Percentiles rank a stretch among this genome's conserved stretches.
phyloP scores from a whole-genome alignment of 2,797 vertebrate genomes.

The Thaleichthys pacificus region DNA sequence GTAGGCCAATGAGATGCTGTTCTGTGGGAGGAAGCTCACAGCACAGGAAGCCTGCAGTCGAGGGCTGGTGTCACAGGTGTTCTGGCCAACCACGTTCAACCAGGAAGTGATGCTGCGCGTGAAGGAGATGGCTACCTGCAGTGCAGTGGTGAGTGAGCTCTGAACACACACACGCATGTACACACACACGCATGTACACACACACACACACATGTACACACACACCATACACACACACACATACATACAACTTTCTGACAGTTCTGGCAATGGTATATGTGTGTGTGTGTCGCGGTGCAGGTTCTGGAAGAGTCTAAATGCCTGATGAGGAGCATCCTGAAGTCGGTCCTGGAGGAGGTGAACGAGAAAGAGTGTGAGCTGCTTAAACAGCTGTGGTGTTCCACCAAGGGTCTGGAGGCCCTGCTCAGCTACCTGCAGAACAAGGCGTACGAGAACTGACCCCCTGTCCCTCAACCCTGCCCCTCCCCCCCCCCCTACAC shows the following conservation, averaged over 20 bases:
- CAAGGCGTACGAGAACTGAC: conserved; percentile 83
- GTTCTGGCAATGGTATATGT: neutral
- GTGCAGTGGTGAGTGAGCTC: conserved; percentile 84
- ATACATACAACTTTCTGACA: no score
- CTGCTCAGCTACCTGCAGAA: conserved; percentile 94
- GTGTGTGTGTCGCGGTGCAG: conserved; percentile 66
- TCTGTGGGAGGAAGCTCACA: conserved; percentile 94
- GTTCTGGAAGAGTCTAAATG: conserved; percentile 96
- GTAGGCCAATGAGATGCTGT: conserved; percentile 98
- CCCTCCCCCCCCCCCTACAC: neutral
- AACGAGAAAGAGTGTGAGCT: conserved; percentile 96
- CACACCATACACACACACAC: no score
- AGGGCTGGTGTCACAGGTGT: conserved; percentile 95
- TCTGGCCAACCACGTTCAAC: conserved; percentile 97
- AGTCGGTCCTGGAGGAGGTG: conserved; percentile 89
- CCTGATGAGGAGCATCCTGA: conserved; percentile 88
- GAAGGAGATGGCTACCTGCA: conserved; percentile 97
- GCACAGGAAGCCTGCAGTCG: conserved; percentile 96
- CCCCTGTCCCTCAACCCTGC: neutral
- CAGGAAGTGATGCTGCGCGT: conserved; percentile 98
- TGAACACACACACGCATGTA: neutral
- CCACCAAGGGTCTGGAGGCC: conserved; percentile 94
- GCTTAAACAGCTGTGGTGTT: conserved; percentile 95
- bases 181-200: no score
- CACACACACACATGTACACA: neutral